These are phyloP conservation scores for Halichoeres trimaculatus DNA, from an alignment of 2,113 vertebrate species.

Conservation along the genomic window DNA sequence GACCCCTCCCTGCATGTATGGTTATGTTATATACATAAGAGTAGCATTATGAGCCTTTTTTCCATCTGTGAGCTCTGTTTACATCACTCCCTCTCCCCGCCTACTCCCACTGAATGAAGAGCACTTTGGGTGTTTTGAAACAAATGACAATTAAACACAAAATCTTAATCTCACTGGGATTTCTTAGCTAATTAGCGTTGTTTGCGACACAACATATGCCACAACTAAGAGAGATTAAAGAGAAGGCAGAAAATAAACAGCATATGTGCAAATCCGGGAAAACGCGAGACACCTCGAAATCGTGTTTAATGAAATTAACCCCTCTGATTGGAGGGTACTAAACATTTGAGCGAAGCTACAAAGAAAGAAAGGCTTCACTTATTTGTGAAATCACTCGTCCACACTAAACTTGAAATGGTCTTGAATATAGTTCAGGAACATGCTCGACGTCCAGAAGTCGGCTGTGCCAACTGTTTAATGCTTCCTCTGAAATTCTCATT, in stretches of 20 bases:
- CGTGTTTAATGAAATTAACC: not conserved
- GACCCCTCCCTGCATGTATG: not conserved
- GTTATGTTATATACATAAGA: not conserved
- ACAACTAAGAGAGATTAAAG: not conserved
- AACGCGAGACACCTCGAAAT: not conserved
- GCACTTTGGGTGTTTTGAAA: conserved; percentile 1
- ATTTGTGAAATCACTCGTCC: not conserved
- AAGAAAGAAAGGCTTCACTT: not conserved
- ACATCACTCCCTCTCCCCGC: not conserved
- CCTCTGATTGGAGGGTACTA: too few relatives aligned
- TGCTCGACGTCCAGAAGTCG: not conserved
- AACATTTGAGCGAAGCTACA: not conserved
- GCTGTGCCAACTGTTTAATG: not conserved
- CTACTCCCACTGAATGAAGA: not conserved
- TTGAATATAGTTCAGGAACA: not conserved
- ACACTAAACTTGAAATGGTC: not conserved
- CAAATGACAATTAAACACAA: not conserved
- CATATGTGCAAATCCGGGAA: not conserved
- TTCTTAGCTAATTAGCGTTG: conserved; percentile 7
- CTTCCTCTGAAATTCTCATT: not conserved
- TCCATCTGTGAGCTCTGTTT: not conserved
- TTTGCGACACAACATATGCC: conserved; percentile 5
- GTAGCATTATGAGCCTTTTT: not conserved
- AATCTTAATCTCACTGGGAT: conserved; percentile 13
- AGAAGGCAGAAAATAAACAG: not conserved